These are phyloP conservation scores for Ctenicera cuprea DNA, from an alignment of 2,888 invertebrate genomes.

Conservation along the genomic window DNA sequence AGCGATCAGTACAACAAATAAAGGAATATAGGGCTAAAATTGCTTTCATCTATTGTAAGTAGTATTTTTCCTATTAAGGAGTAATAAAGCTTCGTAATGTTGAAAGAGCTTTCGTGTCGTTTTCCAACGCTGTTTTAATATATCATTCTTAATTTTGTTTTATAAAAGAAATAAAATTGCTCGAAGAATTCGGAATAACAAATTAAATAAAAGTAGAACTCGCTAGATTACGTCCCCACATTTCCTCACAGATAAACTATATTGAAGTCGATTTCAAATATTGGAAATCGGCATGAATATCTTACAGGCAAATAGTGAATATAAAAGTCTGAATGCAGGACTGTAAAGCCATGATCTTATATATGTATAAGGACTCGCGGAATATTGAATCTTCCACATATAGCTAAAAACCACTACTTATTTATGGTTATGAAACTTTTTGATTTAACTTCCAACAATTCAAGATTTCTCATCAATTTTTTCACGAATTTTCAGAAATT, in stretches of 20 bases:
- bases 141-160: too few species aligned
- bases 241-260: constrained; percentile 24
- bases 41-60: too few species aligned
- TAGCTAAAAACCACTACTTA: not conserved
- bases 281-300: constrained; percentile 3
- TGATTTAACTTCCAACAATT: not conserved
- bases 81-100: too few species aligned
- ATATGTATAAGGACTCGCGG: constrained; percentile 20
- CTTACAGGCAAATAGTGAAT: constrained; percentile 7
- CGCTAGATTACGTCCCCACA: not conserved
- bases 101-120: too few species aligned
- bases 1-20: too few species aligned
- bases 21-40: too few species aligned
- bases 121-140: too few species aligned
- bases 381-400: constrained; percentile 21
- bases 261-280: constrained; percentile 5
- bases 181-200: not conserved
- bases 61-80: too few species aligned
- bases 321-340: constrained; percentile 13
- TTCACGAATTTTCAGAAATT: not conserved
- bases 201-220: constrained; percentile 9
- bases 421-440: constrained; percentile 25
- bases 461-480: constrained; percentile 34
- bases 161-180: too few species aligned
- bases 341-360: constrained; percentile 11